Conservation (phyloP, 2,888 invertebrate genomes). For the Dryobotodes eremita region DNA sequence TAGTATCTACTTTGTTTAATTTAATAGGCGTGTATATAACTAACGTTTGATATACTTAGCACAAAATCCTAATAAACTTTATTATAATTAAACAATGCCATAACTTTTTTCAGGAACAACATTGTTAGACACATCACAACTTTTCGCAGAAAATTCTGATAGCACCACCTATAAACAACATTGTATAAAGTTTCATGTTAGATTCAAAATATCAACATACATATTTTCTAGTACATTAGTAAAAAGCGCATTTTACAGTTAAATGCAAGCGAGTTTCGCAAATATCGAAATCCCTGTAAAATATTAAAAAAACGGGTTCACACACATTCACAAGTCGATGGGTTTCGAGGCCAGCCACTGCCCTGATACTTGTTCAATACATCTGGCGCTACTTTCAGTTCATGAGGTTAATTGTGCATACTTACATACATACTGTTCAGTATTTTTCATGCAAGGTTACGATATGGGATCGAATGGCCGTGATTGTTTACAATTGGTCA, state of each 20-base stretch:
- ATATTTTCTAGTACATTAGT: conserved; percentile 1
- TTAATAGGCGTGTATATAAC: background rate
- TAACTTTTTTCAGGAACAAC: conserved; percentile 9
- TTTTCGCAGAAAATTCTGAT: background rate
- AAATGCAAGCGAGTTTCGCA: conserved; percentile 23
- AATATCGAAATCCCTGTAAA: conserved; percentile 64
- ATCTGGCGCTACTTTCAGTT: conserved; percentile 74
- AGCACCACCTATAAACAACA: background rate
- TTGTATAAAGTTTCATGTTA: background rate
- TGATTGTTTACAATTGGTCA: conserved; percentile 76
- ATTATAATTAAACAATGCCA: background rate
- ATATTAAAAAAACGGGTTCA: conserved; percentile 63
- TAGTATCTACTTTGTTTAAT: background rate
- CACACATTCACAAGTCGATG: conserved; percentile 71
- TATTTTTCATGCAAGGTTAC: conserved; percentile 73
- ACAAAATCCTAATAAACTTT: background rate
- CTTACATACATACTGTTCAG: conserved; percentile 55
- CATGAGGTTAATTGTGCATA: conserved; percentile 66
- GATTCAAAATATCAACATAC: background rate
- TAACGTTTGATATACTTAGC: background rate
- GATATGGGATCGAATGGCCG: conserved; percentile 71
- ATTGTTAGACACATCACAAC: background rate
- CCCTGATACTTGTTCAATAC: conserved; percentile 70
- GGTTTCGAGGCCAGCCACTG: conserved; percentile 74
- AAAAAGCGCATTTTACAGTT: conserved; percentile 1